Evolutionary conservation across 1,140 invertebrate genomes (phyloP), one percentile per base, ranked within the genome.

Genomic region (Scaptodrosophila lebanonensis): DNA sequence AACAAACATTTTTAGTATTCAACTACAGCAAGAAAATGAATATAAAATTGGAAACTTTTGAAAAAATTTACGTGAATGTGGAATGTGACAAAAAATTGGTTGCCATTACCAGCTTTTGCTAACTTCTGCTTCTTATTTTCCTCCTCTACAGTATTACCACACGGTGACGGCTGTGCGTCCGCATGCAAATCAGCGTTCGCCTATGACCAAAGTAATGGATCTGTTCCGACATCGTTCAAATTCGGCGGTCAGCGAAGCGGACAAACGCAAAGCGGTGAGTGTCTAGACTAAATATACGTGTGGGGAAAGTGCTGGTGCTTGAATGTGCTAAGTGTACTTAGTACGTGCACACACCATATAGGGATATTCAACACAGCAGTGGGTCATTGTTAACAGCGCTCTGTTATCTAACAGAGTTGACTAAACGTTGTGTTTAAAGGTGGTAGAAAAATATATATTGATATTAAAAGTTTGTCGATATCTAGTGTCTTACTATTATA

Each of bases 181-280:
- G 79, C 88, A n/a, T 58, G 85, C 71, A 43, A 64, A 53, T 48
- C 75, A 67, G 30, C 87, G 89, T 59, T 93, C 93, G 68, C 92
- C 94, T 5, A 94, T 95, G 85, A 93, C 92, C 49, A 96, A 95
- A 89, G 94, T 97, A 32, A 96, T 96, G 91, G 94, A 97, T 86
- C 92, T 97, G 66, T 96, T 97, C 83, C 90, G 95, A 33, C 92
- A 94, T 76, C 90, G 94, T 60, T 93, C 93, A 45, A 93, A 93
- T 66, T 92, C 92, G 69, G 91, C 91, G 39, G 88, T 91, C 40
- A 90, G 90, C 39, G 90, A 92, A 20, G 91, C 92, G 33, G 93
- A 95, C 51, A 93, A 92, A 86, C 87, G 93, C 44, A 92, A 92
- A 89, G 91, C 92, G 89, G 94, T 95, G 85, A 92, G 93, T 91